Evolutionary conservation across 2,888 invertebrate genomes (phyloP).

Genomic region (Drosophila borealis): DNA sequence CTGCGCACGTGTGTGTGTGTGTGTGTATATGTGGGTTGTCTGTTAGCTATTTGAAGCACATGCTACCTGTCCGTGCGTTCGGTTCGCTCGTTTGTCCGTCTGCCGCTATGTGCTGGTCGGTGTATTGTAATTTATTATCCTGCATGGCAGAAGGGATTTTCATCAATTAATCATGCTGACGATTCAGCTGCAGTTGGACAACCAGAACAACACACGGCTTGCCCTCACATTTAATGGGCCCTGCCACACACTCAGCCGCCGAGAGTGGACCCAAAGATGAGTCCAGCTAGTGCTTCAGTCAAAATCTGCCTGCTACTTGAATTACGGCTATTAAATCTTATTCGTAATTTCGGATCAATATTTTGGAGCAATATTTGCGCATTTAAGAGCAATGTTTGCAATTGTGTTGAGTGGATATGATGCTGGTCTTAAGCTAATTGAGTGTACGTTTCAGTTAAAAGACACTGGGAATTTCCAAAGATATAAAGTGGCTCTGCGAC

Average conservation of each 20-base stretch:
- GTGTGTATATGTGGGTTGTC: conserved; percentile 10
- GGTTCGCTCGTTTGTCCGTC: conserved; percentile 12
- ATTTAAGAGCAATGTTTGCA: background rate
- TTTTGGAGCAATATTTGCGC: background rate
- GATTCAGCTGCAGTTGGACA: conserved; percentile 73
- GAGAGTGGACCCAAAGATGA: conserved; percentile 33
- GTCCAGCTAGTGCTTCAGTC: conserved; percentile 4
- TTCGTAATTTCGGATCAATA: conserved; percentile 8
- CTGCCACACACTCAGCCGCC: conserved; percentile 16
- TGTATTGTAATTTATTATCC: conserved; percentile 78
- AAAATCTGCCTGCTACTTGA: conserved; percentile 27
- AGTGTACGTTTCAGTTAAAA: background rate
- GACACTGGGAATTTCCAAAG: background rate
- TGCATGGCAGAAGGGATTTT: conserved; percentile 80
- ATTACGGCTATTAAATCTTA: conserved; percentile 25
- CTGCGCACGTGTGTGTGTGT: conserved; percentile 21
- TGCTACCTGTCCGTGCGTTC: conserved; percentile 61
- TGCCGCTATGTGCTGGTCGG: conserved; percentile 23
- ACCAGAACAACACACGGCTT: conserved; percentile 49
- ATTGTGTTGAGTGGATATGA: background rate
- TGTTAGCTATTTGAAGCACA: conserved; percentile 68
- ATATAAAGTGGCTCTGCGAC: background rate
- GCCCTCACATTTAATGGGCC: conserved; percentile 47
- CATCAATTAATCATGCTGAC: conserved; percentile 79
- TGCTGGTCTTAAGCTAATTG: conserved; percentile 4